Conservation (phyloP, 2,888 invertebrate species). For the Scelioninae gen. 2 region DNA sequence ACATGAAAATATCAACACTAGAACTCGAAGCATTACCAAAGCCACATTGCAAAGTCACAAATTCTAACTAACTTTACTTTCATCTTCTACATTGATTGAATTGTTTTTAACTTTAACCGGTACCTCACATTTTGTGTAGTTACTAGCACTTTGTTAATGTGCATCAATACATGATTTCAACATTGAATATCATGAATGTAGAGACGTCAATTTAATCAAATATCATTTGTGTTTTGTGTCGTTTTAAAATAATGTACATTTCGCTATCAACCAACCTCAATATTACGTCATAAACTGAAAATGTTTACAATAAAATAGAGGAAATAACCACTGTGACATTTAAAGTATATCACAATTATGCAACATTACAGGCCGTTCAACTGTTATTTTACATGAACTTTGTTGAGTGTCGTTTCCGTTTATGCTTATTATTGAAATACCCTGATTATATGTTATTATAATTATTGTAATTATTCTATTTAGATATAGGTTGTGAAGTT, state of each 20-base stretch:
- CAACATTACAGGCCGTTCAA: neutral
- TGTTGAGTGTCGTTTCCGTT: constrained; percentile 30
- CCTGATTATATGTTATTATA: constrained; percentile 35
- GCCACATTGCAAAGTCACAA: constrained; percentile 51
- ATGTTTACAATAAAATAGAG: constrained; percentile 15
- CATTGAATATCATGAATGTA: constrained; percentile 32
- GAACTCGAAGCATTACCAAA: constrained; percentile 33
- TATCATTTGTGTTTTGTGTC: constrained; percentile 43
- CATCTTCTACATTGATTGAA: constrained; percentile 23
- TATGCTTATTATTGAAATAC: constrained; percentile 17
- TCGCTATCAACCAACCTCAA: constrained; percentile 46
- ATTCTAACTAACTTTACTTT: constrained; percentile 37
- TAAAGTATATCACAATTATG: neutral
- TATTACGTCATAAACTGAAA: constrained; percentile 29
- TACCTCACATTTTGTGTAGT: constrained; percentile 18
- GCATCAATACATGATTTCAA: constrained; percentile 42
- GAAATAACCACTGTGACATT: neutral
- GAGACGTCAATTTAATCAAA: constrained; percentile 43
- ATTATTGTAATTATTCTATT: constrained; percentile 49
- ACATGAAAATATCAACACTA: constrained; percentile 1
- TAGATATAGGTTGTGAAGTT: constrained; percentile 40
- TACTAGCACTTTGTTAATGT: constrained; percentile 42
- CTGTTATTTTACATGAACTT: constrained; percentile 15
- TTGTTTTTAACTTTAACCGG: too few relatives aligned
- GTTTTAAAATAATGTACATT: constrained; percentile 16